Evolutionary conservation across 2,888 invertebrate genomes (phyloP).

Genomic region (Pristionchus japonicus): DNA sequence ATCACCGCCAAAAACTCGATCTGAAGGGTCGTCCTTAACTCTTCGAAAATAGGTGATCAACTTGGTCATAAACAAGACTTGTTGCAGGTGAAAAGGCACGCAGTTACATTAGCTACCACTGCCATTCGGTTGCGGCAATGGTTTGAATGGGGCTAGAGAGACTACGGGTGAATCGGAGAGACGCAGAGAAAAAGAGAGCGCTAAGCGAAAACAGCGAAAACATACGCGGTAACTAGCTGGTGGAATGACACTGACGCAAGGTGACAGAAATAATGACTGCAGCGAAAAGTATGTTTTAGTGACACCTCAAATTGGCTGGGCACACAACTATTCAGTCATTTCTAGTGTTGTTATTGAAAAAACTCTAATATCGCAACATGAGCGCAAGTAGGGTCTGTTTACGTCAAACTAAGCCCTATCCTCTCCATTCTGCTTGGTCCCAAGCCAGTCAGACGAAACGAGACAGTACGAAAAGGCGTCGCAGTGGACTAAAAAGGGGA

Average conservation of each 20-base stretch:
- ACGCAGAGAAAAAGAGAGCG: background rate
- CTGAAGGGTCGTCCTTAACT: background rate
- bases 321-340: background rate
- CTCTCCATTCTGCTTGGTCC: background rate
- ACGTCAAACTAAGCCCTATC: background rate
- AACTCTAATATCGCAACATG: background rate
- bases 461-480: background rate
- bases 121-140: background rate
- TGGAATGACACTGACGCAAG: background rate
- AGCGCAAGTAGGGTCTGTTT: background rate
- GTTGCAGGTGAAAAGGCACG: background rate
- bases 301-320: background rate
- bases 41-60: background rate
- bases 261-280: background rate
- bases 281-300: background rate
- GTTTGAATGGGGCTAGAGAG: background rate
- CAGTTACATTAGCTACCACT: background rate
- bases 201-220: background rate
- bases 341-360: no score
- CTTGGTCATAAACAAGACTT: background rate
- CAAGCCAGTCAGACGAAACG: background rate
- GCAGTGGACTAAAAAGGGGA: no score
- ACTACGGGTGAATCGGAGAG: background rate
- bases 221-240: conserved; percentile 1
- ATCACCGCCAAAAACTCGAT: background rate